phyloP scores from a whole-genome alignment of 2,888 invertebrate genomes.

The Rhamnusium bicolor region DNA sequence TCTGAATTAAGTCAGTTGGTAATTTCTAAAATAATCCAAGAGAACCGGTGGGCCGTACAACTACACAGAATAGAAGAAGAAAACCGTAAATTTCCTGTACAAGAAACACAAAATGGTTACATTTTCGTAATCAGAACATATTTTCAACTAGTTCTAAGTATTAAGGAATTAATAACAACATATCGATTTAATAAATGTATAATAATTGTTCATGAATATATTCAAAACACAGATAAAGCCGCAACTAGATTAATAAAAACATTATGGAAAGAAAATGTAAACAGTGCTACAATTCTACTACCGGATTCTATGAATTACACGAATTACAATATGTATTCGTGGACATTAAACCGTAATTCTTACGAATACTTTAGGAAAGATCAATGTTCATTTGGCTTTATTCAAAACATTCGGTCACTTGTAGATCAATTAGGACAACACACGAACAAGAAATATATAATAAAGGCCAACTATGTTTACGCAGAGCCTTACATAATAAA shows the following conservation, averaged over 20 bases:
- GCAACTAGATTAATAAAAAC: neutral
- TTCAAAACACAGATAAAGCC: neutral
- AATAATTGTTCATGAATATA: neutral
- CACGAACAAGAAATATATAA: neutral
- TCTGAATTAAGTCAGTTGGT: neutral
- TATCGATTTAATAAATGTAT: neutral
- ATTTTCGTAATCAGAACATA: neutral
- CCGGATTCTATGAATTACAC: neutral
- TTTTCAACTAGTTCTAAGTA: neutral
- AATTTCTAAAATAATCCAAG: neutral
- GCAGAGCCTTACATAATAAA: neutral
- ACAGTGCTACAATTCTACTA: neutral
- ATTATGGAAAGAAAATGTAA: neutral
- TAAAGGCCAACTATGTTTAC: neutral
- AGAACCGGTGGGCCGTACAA: neutral
- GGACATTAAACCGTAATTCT: neutral
- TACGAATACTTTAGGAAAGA: neutral
- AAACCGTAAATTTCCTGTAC: neutral
- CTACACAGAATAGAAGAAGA: neutral
- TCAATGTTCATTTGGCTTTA: neutral
- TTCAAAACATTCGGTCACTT: neutral
- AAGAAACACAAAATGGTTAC: neutral
- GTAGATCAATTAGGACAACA: neutral
- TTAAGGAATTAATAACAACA: neutral
- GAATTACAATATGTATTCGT: neutral